These are phyloP conservation scores for Parnassius apollo DNA, from an alignment of 2,888 invertebrate species.

Conservation along the genomic window DNA sequence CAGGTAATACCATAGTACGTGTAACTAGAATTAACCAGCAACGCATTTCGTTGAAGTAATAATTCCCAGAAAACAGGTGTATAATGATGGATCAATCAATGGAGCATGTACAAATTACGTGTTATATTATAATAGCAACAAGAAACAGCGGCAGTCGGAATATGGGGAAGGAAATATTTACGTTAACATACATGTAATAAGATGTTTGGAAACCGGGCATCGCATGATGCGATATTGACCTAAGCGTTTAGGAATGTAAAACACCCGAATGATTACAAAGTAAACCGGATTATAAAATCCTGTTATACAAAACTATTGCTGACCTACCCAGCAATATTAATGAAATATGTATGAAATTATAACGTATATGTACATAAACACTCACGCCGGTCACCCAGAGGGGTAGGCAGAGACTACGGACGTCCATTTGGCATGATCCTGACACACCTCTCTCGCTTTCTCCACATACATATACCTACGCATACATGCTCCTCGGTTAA, in stretches of 20 bases:
- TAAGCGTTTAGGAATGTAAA: conserved; percentile 24
- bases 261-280: conserved; percentile 23
- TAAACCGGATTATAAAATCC: conserved; percentile 24
- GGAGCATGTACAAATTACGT: conserved; percentile 6
- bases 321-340: conserved; percentile 14
- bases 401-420: too few species aligned
- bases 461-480: too few species aligned
- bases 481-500: too few species aligned
- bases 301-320: conserved; percentile 23
- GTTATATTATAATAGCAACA: conserved; percentile 2
- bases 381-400: too few species aligned
- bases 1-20: too few species aligned
- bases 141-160: neutral
- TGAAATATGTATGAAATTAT: neutral
- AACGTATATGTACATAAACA: neutral
- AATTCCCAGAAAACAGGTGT: too few species aligned
- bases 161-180: conserved; percentile 22
- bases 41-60: too few species aligned
- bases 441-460: too few species aligned
- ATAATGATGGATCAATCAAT: neutral
- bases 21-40: too few species aligned
- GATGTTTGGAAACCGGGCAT: conserved; percentile 7
- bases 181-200: conserved; percentile 16
- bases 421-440: too few species aligned
- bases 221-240: conserved; percentile 24